A percentile compares a stretch with the other conserved stretches of the same genome.
Evolutionary conservation across 2,797 vertebrate genomes (phyloP).

Genomic region (Danio jaintianensis): DNA sequence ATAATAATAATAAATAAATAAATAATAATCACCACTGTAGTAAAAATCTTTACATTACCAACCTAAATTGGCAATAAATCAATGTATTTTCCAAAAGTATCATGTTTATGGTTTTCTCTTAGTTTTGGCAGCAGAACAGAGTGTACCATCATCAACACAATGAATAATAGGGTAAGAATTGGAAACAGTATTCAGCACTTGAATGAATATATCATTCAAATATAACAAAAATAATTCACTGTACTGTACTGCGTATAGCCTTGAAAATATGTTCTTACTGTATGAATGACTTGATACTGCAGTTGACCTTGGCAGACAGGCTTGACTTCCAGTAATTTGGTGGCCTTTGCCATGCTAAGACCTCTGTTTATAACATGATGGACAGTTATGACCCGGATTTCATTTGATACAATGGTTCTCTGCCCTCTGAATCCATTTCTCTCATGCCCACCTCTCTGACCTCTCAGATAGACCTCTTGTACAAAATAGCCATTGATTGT

Average conservation of each 20-base stretch:
- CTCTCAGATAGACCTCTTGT: constrained; percentile 10
- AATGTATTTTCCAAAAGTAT: not conserved
- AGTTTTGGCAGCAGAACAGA: not conserved
- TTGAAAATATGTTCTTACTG: not conserved
- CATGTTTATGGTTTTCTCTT: not conserved
- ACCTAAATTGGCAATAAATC: not conserved
- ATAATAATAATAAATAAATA: too few relatives aligned
- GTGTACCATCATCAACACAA: not conserved
- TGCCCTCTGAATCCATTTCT: not conserved
- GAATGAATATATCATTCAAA: not conserved
- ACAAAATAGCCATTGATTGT: constrained; percentile 11
- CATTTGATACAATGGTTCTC: not conserved
- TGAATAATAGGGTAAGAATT: not conserved
- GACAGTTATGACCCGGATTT: not conserved
- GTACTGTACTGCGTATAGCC: not conserved
- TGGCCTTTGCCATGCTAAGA: not conserved
- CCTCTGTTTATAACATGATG: not conserved
- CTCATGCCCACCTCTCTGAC: not conserved
- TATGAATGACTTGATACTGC: not conserved
- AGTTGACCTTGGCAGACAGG: constrained; percentile 18
- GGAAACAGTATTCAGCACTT: not conserved
- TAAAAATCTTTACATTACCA: not conserved
- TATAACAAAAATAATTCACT: not conserved
- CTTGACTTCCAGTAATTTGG: not conserved
- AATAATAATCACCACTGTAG: not conserved